phyloP scores from a whole-genome alignment of 1,140 invertebrate species.

The Drosophila saltans region DNA sequence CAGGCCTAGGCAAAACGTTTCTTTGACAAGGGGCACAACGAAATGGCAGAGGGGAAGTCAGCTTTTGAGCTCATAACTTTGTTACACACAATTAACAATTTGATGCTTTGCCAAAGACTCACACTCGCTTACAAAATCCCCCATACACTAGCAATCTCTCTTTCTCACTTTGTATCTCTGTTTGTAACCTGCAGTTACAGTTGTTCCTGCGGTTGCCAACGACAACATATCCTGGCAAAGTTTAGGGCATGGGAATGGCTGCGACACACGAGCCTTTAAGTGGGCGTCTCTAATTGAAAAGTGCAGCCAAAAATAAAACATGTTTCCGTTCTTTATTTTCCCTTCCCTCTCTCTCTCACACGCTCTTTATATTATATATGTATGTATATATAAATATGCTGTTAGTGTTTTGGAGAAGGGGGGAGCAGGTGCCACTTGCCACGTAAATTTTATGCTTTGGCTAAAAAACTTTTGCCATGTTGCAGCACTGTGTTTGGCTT shows the following conservation, averaged over 20 bases:
- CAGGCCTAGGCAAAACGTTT: slow-evolving; percentile 37
- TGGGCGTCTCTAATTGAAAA: slow-evolving; percentile 67
- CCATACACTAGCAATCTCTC: background rate
- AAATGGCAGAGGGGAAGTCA: background rate
- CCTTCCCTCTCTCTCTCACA: background rate
- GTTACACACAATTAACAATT: slow-evolving; percentile 78
- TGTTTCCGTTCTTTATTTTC: slow-evolving; percentile 30
- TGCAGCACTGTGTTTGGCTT: slow-evolving; percentile 24
- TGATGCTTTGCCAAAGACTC: slow-evolving; percentile 62
- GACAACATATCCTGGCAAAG: slow-evolving; percentile 27
- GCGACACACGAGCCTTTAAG: slow-evolving; percentile 58
- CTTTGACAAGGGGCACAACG: slow-evolving; percentile 35
- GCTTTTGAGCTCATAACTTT: slow-evolving; percentile 66
- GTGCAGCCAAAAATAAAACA: slow-evolving; percentile 57
- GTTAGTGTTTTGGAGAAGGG: slow-evolving; percentile 4
- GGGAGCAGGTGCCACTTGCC: slow-evolving; percentile 54
- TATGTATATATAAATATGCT: too few relatives aligned
- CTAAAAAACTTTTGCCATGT: slow-evolving; percentile 45
- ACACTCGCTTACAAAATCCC: background rate
- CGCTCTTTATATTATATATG: background rate
- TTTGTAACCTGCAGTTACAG: slow-evolving; percentile 49
- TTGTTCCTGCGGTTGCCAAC: slow-evolving; percentile 59
- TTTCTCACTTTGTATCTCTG: slow-evolving; percentile 18
- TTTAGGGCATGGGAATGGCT: background rate
- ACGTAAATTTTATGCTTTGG: slow-evolving; percentile 54